Conservation (phyloP, 2,888 invertebrate genomes). For the Xestia ashworthii region DNA sequence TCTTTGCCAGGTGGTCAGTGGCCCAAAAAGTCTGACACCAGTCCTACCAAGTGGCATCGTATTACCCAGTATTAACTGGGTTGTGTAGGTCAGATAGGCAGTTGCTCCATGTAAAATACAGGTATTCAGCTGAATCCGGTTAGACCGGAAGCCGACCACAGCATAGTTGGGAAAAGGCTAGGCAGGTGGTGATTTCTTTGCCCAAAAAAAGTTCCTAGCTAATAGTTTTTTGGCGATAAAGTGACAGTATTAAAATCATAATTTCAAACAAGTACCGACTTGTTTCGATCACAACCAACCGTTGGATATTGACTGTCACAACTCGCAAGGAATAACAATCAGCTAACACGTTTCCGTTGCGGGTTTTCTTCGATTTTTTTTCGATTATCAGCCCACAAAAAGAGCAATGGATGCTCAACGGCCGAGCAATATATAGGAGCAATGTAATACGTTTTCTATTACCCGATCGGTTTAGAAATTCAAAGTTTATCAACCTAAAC, state of each 20-base stretch:
- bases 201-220: neutral
- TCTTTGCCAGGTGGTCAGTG: too few species aligned
- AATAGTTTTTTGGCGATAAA: conserved; percentile 14
- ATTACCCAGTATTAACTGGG: too few species aligned
- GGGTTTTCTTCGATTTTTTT: neutral
- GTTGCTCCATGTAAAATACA: too few species aligned
- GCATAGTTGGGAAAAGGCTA: too few species aligned
- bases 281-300: conserved; percentile 41
- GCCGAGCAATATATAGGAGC: conserved; percentile 31
- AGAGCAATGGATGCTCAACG: conserved; percentile 20
- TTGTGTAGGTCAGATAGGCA: too few species aligned
- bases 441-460: conserved; percentile 57
- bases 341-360: conserved; percentile 29
- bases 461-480: conserved; percentile 59
- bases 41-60: too few species aligned
- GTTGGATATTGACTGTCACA: conserved; percentile 43
- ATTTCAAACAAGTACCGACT: conserved; percentile 52
- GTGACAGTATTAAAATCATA: conserved; percentile 26
- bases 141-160: too few species aligned
- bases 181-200: too few species aligned
- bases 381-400: neutral
- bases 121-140: too few species aligned
- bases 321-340: conserved; percentile 50
- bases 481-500: conserved; percentile 61
- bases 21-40: too few species aligned